Percentiles rank a stretch among this genome's conserved stretches.
phyloP scores from a whole-genome alignment of 2,113 vertebrate genomes.

The Oostethus manadensis region DNA sequence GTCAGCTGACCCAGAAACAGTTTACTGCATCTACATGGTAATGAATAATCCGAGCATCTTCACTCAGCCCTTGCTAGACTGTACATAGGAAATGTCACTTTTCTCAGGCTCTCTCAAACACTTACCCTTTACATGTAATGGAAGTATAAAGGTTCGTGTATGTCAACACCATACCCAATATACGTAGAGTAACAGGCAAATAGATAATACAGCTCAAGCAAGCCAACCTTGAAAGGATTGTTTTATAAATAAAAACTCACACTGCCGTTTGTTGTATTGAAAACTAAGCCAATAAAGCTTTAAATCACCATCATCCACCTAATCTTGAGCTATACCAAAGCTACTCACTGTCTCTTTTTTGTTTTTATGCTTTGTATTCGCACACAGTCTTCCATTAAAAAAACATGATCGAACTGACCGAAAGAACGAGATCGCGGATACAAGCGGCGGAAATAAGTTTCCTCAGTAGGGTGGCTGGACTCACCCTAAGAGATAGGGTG shows the following conservation, averaged over 20 bases:
- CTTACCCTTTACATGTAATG: conserved; percentile 56
- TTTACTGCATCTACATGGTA: conserved; percentile 40
- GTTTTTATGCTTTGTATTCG: conserved; percentile 36
- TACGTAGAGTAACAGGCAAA: conserved; percentile 33
- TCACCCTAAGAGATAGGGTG: too few relatives aligned
- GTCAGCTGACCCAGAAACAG: conserved; percentile 39
- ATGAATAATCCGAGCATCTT: conserved; percentile 32
- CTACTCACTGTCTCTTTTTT: conserved; percentile 41
- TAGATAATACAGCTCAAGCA: conserved; percentile 38
- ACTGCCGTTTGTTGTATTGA: conserved; percentile 75
- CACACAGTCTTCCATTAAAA: conserved; percentile 4
- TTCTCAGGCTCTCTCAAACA: conserved; percentile 64
- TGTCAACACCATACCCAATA: conserved; percentile 48
- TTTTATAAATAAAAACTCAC: conserved; percentile 69
- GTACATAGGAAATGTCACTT: conserved; percentile 33
- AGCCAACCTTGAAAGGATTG: conserved; percentile 59
- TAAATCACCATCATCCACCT: conserved; percentile 61
- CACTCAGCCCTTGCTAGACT: conserved; percentile 33
- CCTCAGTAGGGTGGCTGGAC: too few relatives aligned
- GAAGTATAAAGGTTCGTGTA: conserved; percentile 46
- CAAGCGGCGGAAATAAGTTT: too few relatives aligned
- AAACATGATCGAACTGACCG: too few relatives aligned
- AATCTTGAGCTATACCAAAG: conserved; percentile 52
- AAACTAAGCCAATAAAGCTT: conserved; percentile 73
- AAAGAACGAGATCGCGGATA: too few relatives aligned